phyloP scores from a whole-genome alignment of 2,888 invertebrate genomes.

The Leptopterna dolabrata region DNA sequence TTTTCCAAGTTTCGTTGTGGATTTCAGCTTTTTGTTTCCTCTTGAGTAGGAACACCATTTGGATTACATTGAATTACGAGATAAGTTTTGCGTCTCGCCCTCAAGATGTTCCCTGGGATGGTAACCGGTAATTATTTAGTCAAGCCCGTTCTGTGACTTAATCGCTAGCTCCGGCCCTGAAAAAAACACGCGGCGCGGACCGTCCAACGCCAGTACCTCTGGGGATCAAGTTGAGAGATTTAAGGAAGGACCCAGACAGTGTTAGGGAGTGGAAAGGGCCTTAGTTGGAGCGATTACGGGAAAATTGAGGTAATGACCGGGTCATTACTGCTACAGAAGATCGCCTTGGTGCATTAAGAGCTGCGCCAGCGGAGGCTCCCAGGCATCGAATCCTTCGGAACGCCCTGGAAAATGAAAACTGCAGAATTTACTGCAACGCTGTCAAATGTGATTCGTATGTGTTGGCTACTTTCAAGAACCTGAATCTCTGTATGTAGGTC shows the following conservation, averaged over 20 bases:
- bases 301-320: slow-evolving; percentile 47
- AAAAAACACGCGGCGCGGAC: neutral
- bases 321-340: slow-evolving; percentile 31
- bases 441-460: no score
- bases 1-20: no score
- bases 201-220: neutral
- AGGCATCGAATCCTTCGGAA: neutral
- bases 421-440: neutral
- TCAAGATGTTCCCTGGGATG: no score
- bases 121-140: no score
- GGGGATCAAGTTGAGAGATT: neutral
- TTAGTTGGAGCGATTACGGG: slow-evolving; percentile 32
- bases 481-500: no score
- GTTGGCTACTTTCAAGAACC: no score
- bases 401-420: neutral
- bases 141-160: neutral
- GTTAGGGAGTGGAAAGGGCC: neutral
- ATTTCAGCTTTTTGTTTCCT: no score
- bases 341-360: slow-evolving; percentile 22
- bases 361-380: neutral
- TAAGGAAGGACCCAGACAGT: neutral
- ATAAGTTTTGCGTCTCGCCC: no score
- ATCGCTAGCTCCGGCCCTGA: neutral
- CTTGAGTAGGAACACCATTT: no score
- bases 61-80: no score